These are phyloP conservation scores for Drosophila limbata DNA, from an alignment of 2,888 invertebrate species.

Conservation along the genomic window DNA sequence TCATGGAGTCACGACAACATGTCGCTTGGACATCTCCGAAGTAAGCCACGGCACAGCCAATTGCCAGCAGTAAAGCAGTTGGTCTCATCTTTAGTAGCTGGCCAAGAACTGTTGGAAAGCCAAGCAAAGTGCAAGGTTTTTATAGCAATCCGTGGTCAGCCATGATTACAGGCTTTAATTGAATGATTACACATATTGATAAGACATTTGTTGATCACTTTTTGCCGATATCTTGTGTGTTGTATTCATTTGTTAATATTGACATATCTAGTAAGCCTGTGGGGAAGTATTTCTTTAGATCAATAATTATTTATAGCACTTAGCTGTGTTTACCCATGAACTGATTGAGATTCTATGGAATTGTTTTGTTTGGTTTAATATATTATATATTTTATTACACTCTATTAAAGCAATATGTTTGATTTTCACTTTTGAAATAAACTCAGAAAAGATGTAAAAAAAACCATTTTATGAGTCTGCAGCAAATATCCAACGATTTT, in stretches of 20 bases:
- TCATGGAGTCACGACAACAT: slow-evolving; percentile 12
- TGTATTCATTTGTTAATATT: neutral
- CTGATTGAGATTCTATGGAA: neutral
- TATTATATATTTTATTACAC: too few relatives aligned
- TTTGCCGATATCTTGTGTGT: neutral
- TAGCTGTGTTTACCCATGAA: neutral
- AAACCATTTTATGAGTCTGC: too few relatives aligned
- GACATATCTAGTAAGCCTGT: neutral
- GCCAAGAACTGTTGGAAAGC: neutral
- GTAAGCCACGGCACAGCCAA: slow-evolving; percentile 15
- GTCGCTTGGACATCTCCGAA: neutral
- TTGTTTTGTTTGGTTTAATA: neutral
- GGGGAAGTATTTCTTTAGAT: neutral
- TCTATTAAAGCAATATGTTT: too few relatives aligned
- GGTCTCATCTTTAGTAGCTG: slow-evolving; percentile 9
- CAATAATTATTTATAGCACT: neutral
- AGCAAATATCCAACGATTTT: too few relatives aligned
- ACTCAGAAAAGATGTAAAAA: too few relatives aligned
- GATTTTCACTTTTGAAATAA: too few relatives aligned
- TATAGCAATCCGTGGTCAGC: neutral
- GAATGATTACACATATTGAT: neutral
- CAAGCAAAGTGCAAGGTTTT: neutral
- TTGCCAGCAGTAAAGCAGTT: slow-evolving; percentile 3
- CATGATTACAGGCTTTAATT: neutral
- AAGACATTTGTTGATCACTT: neutral